phyloP scores from a whole-genome alignment of 30 jellyfish, hydroid and myxozoan genomes.

The Turritopsis rubra region DNA sequence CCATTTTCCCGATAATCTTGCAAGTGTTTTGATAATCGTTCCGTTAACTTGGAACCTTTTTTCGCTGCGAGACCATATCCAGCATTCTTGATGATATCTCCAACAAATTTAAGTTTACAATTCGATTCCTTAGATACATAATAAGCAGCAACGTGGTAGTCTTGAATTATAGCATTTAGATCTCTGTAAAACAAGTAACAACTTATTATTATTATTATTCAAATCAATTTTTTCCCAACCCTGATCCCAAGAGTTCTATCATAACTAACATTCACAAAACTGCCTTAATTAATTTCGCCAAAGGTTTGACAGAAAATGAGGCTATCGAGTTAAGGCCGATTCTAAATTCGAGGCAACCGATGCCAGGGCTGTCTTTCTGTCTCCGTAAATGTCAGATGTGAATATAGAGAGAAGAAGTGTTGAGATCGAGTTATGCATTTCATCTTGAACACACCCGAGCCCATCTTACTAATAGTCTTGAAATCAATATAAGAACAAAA shows the following conservation, averaged over 20 bases:
- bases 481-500: too few species aligned
- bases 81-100: conserved; percentile 8
- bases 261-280: too few species aligned
- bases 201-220: not conserved
- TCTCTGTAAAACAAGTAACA: not conserved
- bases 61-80: conserved; percentile 16
- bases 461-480: too few species aligned
- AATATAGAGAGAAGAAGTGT: too few species aligned
- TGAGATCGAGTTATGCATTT: too few species aligned
- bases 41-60: not conserved
- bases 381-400: too few species aligned
- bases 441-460: too few species aligned
- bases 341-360: too few species aligned
- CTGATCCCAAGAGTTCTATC: not conserved
- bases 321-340: too few species aligned
- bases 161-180: conserved; percentile 18
- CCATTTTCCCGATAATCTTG: conserved; percentile 4
- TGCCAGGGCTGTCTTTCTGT: too few species aligned
- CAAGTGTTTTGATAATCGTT: not conserved
- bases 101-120: conserved; percentile 13
- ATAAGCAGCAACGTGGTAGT: not conserved
- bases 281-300: too few species aligned
- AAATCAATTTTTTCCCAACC: not conserved
- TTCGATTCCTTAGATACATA: not conserved
- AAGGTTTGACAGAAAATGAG: too few species aligned